Evolutionary conservation across 2,113 vertebrate genomes (phyloP).

Genomic region (Anoura caudifer): DNA sequence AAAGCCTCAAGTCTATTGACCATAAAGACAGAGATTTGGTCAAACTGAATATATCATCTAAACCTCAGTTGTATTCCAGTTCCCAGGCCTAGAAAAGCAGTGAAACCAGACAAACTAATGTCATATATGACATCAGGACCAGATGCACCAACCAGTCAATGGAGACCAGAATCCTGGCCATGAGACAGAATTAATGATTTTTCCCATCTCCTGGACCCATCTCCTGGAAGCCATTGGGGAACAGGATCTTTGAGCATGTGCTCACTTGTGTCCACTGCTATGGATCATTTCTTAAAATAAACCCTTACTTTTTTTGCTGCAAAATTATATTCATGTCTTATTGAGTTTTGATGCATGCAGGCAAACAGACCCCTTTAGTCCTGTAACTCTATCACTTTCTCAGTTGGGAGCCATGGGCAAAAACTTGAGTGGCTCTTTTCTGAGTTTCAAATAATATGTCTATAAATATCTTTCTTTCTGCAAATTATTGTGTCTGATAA

Average conservation of each 20-base stretch:
- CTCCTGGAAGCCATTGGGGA: background rate
- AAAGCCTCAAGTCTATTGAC: background rate
- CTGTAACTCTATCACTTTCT: background rate
- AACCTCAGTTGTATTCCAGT: background rate
- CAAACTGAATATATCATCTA: background rate
- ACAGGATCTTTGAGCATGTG: background rate
- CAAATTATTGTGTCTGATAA: background rate
- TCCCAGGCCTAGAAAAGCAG: background rate
- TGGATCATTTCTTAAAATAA: background rate
- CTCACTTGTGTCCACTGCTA: background rate
- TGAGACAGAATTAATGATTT: background rate
- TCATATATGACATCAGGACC: background rate
- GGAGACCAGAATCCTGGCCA: background rate
- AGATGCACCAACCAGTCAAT: background rate
- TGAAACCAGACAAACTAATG: background rate
- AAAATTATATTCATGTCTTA: background rate
- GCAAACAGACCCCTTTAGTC: background rate
- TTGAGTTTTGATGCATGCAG: background rate
- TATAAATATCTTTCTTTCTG: background rate
- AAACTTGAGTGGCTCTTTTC: background rate
- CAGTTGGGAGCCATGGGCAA: background rate
- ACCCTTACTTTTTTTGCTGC: background rate
- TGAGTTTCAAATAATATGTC: background rate
- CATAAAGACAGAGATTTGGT: background rate
- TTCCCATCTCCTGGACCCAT: background rate